phyloP scores from a whole-genome alignment of 1,140 invertebrate species.

The Psix sp. region DNA sequence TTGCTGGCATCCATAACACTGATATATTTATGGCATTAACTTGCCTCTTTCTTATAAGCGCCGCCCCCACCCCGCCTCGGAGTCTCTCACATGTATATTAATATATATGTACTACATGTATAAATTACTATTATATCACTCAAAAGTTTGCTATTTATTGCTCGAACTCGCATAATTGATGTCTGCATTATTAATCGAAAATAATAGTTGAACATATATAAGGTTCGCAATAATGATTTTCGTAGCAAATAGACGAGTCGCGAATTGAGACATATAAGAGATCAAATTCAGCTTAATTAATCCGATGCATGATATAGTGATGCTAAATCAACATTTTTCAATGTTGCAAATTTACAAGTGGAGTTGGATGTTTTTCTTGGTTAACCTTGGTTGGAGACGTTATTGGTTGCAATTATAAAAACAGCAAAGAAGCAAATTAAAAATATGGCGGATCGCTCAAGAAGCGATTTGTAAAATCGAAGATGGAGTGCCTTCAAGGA shows the following conservation, averaged over 20 bases:
- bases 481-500: slow-evolving; percentile 58
- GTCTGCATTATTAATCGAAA: slow-evolving; percentile 48
- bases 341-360: no score
- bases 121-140: slow-evolving; percentile 58
- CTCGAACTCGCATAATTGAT: slow-evolving; percentile 44
- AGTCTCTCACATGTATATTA: slow-evolving; percentile 32
- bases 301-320: no score
- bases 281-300: no score
- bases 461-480: slow-evolving; percentile 33
- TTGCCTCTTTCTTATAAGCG: slow-evolving; percentile 73
- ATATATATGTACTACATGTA: slow-evolving; percentile 52
- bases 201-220: no score
- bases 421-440: no score
- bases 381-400: no score
- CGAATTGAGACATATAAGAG: no score
- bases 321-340: no score
- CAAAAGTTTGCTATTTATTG: slow-evolving; percentile 53
- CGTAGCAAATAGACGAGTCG: no score
- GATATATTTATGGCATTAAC: slow-evolving; percentile 78
- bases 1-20: slow-evolving; percentile 77
- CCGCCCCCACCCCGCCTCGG: slow-evolving; percentile 50
- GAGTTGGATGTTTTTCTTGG: no score
- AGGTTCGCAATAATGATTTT: no score
- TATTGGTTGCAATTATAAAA: no score
- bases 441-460: slow-evolving; percentile 20